phyloP scores from a whole-genome alignment of 2,113 vertebrate genomes.

The Thamnaconus septentrionalis region DNA sequence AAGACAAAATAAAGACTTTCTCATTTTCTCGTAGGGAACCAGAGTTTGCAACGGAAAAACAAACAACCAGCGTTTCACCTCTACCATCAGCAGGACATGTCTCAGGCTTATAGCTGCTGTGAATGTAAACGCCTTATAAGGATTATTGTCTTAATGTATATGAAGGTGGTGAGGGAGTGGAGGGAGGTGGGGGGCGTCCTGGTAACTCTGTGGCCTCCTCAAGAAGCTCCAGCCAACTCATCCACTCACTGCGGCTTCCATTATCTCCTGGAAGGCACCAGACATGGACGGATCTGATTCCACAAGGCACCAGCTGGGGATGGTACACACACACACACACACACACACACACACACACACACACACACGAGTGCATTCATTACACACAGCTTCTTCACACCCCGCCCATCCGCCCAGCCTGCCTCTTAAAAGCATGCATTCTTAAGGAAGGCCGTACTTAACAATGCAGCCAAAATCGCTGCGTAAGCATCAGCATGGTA shows the following conservation, averaged over 20 bases:
- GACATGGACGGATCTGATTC: conserved; percentile 62
- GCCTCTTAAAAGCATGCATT: conserved; percentile 28
- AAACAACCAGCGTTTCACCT: too few species aligned
- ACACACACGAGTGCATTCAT: conserved; percentile 27
- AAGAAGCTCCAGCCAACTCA: conserved; percentile 54
- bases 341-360: conserved; percentile 16
- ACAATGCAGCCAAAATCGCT: conserved; percentile 54
- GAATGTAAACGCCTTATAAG: too few species aligned
- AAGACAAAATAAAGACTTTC: too few species aligned
- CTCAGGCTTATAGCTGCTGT: too few species aligned
- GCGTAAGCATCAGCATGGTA: conserved; percentile 69
- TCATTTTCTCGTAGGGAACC: too few species aligned
- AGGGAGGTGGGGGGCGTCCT: conserved; percentile 49
- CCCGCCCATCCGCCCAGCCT: background rate
- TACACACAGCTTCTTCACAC: conserved; percentile 18
- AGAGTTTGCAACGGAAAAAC: too few species aligned
- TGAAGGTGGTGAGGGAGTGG: background rate
- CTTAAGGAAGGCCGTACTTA: conserved; percentile 36
- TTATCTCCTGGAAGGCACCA: conserved; percentile 57
- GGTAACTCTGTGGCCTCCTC: conserved; percentile 47
- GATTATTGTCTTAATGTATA: conserved; percentile 8
- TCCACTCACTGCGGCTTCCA: conserved; percentile 43
- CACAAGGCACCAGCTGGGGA: conserved; percentile 34
- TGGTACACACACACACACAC: conserved; percentile 10
- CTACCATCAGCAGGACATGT: too few species aligned